Conservation (phyloP, 2,888 invertebrate genomes). For the Escarpia spicata region DNA sequence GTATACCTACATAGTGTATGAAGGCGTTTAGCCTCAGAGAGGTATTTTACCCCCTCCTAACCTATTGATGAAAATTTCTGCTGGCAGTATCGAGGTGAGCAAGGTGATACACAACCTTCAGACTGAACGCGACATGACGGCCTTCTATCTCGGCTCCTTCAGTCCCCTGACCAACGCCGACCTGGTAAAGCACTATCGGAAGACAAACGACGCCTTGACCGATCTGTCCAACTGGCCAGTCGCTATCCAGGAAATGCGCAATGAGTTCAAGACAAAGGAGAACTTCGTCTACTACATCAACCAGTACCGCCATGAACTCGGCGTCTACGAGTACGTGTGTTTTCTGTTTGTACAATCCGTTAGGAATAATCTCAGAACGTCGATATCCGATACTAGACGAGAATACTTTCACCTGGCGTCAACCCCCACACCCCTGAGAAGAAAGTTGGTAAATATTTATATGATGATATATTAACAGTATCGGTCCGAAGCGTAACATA, state of each 20-base stretch:
- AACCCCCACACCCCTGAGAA: too few relatives aligned
- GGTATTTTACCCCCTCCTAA: too few relatives aligned
- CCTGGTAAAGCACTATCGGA: conserved; percentile 49
- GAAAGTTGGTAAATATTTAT: too few relatives aligned
- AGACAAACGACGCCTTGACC: conserved; percentile 49
- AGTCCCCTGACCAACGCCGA: conserved; percentile 50
- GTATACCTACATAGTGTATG: too few relatives aligned
- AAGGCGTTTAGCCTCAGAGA: too few relatives aligned
- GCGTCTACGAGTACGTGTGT: neutral
- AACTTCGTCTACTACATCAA: conserved; percentile 45
- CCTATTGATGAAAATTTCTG: neutral
- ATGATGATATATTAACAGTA: too few relatives aligned
- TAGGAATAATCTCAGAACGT: neutral
- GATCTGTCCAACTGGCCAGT: conserved; percentile 51
- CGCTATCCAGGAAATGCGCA: conserved; percentile 35
- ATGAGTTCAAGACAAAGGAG: conserved; percentile 48
- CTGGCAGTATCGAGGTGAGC: neutral
- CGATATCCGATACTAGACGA: too few relatives aligned
- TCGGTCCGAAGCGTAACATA: too few relatives aligned
- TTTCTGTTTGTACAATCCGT: neutral
- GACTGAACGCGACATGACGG: conserved; percentile 54
- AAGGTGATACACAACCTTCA: conserved; percentile 42
- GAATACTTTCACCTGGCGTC: too few relatives aligned
- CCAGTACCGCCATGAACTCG: conserved; percentile 31
- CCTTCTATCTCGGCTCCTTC: conserved; percentile 52